Percentiles rank a stretch among this genome's conserved stretches.
Conservation (phyloP, 2,888 invertebrate species). For the Eumerus sabulonum region DNA sequence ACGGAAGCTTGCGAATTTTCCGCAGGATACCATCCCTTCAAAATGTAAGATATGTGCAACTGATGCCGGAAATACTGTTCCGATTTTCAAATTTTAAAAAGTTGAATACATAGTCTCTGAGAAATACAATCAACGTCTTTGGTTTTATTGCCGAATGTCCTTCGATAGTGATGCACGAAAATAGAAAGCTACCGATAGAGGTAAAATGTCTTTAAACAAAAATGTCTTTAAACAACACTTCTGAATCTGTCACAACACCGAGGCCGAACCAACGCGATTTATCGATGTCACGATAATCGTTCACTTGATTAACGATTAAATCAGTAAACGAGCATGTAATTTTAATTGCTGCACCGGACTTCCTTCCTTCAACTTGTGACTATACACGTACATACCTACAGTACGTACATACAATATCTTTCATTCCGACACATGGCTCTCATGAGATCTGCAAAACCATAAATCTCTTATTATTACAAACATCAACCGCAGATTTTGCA, state of each 20-base stretch:
- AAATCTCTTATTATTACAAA: slow-evolving; percentile 48
- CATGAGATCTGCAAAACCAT: slow-evolving; percentile 36
- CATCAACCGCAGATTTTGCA: slow-evolving; percentile 24
- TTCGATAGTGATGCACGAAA: background rate
- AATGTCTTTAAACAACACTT: too few relatives aligned
- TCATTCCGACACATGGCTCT: background rate
- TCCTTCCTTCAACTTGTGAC: slow-evolving; percentile 35
- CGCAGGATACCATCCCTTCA: too few relatives aligned
- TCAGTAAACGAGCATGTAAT: slow-evolving; percentile 40
- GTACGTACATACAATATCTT: slow-evolving; percentile 18
- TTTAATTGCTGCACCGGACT: slow-evolving; percentile 58
- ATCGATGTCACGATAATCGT: too few relatives aligned
- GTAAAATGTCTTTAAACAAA: too few relatives aligned
- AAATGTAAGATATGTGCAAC: too few relatives aligned
- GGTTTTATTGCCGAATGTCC: too few relatives aligned
- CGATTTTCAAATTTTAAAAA: background rate
- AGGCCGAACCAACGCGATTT: too few relatives aligned
- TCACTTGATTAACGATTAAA: slow-evolving; percentile 44
- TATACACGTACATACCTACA: too few relatives aligned
- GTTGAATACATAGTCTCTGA: background rate
- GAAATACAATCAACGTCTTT: too few relatives aligned
- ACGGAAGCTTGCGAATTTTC: slow-evolving; percentile 28
- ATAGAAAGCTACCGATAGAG: background rate
- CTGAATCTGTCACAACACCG: too few relatives aligned
- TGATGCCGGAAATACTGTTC: too few relatives aligned